These are phyloP conservation scores for Hoplodrina blanda DNA, from an alignment of 2,888 invertebrate genomes.

Conservation along the genomic window DNA sequence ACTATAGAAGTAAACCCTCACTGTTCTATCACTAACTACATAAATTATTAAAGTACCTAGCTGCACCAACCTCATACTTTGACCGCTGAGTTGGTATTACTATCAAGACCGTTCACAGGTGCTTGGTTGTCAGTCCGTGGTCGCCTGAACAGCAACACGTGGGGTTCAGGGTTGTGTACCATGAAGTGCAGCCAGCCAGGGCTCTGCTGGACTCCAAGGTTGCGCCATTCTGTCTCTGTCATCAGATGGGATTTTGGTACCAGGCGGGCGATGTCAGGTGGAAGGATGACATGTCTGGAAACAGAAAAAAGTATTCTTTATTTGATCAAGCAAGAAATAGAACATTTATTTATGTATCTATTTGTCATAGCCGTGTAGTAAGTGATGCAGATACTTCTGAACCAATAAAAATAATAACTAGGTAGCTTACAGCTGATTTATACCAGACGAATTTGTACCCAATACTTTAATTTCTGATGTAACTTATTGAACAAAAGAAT, in stretches of 20 bases:
- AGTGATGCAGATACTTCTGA: not conserved
- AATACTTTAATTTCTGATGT: no score
- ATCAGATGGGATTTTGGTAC: constrained; percentile 97
- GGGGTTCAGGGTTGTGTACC: constrained; percentile 97
- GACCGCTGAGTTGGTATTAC: constrained; percentile 75
- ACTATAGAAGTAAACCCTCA: constrained; percentile 6
- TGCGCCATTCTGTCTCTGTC: constrained; percentile 98
- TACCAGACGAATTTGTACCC: no score
- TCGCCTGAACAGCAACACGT: constrained; percentile 95
- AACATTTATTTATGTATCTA: no score
- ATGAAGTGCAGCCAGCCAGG: constrained; percentile 96
- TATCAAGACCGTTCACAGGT: constrained; percentile 78
- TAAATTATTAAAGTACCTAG: constrained; percentile 50
- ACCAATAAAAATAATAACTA: not conserved
- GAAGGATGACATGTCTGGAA: constrained; percentile 96
- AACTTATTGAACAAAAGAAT: no score
- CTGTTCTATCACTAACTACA: constrained; percentile 39
- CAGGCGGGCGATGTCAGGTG: constrained; percentile 95
- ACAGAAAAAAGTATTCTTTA: not conserved
- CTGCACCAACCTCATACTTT: constrained; percentile 73
- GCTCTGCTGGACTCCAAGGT: constrained; percentile 98
- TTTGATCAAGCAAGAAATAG: no score
- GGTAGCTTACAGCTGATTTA: not conserved
- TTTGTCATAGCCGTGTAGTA: no score
- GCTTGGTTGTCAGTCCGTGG: constrained; percentile 81